phyloP scores from a whole-genome alignment of 2,888 invertebrate species.

The Andricus quercusramuli region DNA sequence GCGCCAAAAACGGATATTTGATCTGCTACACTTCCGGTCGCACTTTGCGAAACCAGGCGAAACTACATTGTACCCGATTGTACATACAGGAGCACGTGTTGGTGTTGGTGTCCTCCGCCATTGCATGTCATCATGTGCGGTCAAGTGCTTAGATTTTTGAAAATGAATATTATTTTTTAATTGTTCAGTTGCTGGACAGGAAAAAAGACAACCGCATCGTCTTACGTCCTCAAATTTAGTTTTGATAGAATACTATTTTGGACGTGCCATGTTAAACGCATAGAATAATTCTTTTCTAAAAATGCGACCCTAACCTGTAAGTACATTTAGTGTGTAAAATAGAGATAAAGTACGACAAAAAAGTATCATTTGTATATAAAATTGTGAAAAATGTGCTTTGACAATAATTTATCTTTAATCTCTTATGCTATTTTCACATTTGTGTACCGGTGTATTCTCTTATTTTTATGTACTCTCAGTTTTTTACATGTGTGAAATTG shows the following conservation, averaged over 20 bases:
- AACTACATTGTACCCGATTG: no score
- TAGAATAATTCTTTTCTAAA: neutral
- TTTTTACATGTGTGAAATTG: no score
- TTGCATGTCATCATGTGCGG: no score
- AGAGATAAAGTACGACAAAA: neutral
- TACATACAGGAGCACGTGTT: no score
- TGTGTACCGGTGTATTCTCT: no score
- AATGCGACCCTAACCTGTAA: slow-evolving; percentile 16
- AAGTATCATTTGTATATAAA: neutral
- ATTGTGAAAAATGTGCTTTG: neutral
- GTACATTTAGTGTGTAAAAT: neutral
- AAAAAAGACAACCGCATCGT: neutral
- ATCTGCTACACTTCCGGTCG: no score
- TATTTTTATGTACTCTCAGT: no score
- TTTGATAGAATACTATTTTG: neutral
- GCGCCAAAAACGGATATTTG: no score
- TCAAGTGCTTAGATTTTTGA: neutral
- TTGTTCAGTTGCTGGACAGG: neutral
- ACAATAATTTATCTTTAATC: neutral
- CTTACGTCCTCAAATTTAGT: no score
- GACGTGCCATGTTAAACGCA: neutral
- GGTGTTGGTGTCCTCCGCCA: no score
- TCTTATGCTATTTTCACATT: neutral
- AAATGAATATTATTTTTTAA: neutral
- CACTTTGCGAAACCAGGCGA: no score